These are phyloP conservation scores for Xylota sylvarum DNA, from an alignment of 2,888 invertebrate genomes.

Conservation along the genomic window DNA sequence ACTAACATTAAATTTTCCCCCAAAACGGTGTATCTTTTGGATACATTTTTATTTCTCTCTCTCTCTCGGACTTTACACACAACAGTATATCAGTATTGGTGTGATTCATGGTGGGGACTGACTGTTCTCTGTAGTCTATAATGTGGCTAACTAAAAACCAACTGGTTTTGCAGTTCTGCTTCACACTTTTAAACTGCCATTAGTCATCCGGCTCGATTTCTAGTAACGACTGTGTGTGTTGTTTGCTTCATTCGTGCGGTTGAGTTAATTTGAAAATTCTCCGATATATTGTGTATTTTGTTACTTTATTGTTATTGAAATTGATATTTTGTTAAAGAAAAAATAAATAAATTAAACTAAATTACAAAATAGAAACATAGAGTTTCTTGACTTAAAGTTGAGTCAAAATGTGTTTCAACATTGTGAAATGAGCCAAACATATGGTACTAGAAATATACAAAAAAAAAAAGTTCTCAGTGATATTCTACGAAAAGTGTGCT, in stretches of 20 bases:
- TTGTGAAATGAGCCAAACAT: conserved; percentile 46
- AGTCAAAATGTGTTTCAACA: conserved; percentile 23
- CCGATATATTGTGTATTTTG: conserved; percentile 6
- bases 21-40: conserved; percentile 19
- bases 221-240: conserved; percentile 36
- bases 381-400: background rate
- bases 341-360: background rate
- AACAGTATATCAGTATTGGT: conserved; percentile 19
- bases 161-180: conserved; percentile 71
- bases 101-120: conserved; percentile 40
- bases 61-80: background rate
- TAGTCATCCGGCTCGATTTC: conserved; percentile 65
- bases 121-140: conserved; percentile 9
- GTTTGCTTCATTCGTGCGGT: conserved; percentile 51
- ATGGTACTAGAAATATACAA: conserved; percentile 16
- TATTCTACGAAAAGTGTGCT: conserved; percentile 12
- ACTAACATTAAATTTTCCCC: conserved; percentile 3
- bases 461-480: background rate
- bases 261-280: conserved; percentile 15
- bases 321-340: background rate
- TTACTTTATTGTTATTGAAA: conserved; percentile 3
- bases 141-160: conserved; percentile 46
- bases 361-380: background rate
- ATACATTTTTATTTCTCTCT: conserved; percentile 12
- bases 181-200: conserved; percentile 56